Evolutionary conservation across 2,797 vertebrate species (phyloP).

Genomic region (Hipposideros larvatus): DNA sequence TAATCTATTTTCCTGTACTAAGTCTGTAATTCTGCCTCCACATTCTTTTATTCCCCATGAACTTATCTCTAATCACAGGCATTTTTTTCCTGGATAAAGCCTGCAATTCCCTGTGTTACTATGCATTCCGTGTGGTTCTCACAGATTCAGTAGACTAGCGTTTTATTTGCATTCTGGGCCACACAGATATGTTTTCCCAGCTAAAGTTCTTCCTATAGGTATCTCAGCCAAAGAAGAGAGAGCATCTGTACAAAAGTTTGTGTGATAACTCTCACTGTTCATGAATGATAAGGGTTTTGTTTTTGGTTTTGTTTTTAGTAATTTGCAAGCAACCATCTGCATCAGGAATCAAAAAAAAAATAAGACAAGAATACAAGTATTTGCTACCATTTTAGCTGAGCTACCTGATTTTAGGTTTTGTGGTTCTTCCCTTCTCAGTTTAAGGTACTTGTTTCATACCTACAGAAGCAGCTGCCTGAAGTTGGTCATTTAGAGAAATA

Average conservation of each 20-base stretch:
- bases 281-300: background rate
- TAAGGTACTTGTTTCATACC: background rate
- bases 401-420: background rate
- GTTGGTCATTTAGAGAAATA: background rate
- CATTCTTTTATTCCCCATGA: slow-evolving; percentile 22
- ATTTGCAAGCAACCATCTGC: background rate
- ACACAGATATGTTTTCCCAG: background rate
- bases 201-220: background rate
- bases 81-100: slow-evolving; percentile 42
- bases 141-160: background rate
- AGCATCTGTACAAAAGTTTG: background rate
- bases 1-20: slow-evolving; percentile 62
- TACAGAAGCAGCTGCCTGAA: background rate
- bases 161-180: background rate
- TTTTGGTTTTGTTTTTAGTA: background rate
- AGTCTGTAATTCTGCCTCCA: slow-evolving; percentile 35
- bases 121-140: background rate
- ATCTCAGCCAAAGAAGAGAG: background rate
- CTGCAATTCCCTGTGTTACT: slow-evolving; percentile 6
- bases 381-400: background rate
- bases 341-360: background rate
- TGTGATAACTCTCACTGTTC: background rate
- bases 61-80: slow-evolving; percentile 60
- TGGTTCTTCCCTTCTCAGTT: background rate
- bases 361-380: background rate